Percentiles rank a stretch among this genome's conserved stretches.
phyloP scores from a whole-genome alignment of 1,140 invertebrate genomes.

The Saxidomus purpurata region DNA sequence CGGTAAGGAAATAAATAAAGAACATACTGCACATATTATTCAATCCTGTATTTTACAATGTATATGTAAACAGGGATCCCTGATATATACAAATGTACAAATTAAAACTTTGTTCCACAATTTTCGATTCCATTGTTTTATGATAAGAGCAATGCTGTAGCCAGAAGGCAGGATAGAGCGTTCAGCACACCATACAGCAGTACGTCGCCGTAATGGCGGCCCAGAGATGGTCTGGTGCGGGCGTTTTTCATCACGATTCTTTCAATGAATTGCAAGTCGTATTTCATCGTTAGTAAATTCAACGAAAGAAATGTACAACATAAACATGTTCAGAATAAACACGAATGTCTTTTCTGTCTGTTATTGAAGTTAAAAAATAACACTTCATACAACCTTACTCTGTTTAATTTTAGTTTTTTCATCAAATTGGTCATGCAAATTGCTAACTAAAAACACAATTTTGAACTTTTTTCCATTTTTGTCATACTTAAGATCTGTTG shows the following conservation, averaged over 20 bases:
- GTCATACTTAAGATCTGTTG: not conserved
- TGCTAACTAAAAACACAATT: too few relatives aligned
- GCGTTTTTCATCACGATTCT: slow-evolving; percentile 4
- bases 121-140: too few relatives aligned
- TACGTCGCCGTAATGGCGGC: slow-evolving; percentile 6
- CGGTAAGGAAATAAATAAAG: too few relatives aligned
- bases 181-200: not conserved
- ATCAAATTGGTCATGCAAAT: too few relatives aligned
- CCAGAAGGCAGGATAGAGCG: not conserved
- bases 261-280: not conserved
- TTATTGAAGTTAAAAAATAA: too few relatives aligned
- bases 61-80: too few relatives aligned
- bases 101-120: too few relatives aligned
- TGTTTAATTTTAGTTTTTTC: too few relatives aligned
- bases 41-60: too few relatives aligned
- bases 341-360: not conserved
- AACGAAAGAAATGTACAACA: not conserved
- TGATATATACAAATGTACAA: too few relatives aligned
- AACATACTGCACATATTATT: too few relatives aligned
- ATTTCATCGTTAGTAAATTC: slow-evolving; percentile 24
- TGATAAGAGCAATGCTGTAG: slow-evolving; percentile 21
- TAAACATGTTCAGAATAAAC: slow-evolving; percentile 6
- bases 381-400: too few relatives aligned
- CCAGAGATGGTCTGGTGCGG: not conserved
- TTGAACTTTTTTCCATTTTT: not conserved